Conservation (phyloP, 1,140 invertebrate genomes). For the Drosophila quadrilineata region DNA sequence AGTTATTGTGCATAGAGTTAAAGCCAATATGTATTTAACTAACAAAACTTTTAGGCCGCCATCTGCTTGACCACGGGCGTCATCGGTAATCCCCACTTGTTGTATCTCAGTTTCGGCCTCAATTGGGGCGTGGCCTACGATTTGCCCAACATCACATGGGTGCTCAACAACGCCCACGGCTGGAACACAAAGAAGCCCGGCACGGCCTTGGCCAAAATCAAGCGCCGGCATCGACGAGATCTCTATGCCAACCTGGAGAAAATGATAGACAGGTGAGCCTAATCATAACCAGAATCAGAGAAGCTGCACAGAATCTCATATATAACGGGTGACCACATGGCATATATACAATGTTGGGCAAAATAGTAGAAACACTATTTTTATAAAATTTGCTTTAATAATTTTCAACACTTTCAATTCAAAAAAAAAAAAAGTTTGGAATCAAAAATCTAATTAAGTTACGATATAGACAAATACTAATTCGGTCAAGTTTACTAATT, state of each 20-base stretch:
- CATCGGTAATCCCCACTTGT: constrained; percentile 71
- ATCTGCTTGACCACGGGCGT: constrained; percentile 75
- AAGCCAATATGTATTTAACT: constrained; percentile 22
- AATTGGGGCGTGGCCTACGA: constrained; percentile 91
- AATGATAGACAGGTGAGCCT: constrained; percentile 86
- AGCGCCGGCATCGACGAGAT: constrained; percentile 85
- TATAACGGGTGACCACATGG: too few relatives aligned
- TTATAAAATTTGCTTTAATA: too few relatives aligned
- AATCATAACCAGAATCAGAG: constrained; percentile 4
- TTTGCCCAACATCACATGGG: constrained; percentile 86
- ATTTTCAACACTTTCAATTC: too few relatives aligned
- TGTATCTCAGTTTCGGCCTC: constrained; percentile 74
- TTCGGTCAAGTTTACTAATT: too few relatives aligned
- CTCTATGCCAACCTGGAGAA: constrained; percentile 87
- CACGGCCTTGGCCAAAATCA: constrained; percentile 72
- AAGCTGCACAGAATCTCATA: neutral
- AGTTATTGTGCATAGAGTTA: constrained; percentile 17
- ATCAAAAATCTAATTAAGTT: too few relatives aligned
- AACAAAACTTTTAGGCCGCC: constrained; percentile 48
- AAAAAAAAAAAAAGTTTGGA: too few relatives aligned
- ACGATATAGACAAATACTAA: too few relatives aligned
- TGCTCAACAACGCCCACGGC: constrained; percentile 82
- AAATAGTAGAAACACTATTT: too few relatives aligned
- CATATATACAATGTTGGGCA: too few relatives aligned
- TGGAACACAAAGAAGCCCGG: constrained; percentile 48